Evolutionary conservation across 2,113 vertebrate species (phyloP).

Genomic region (Abramis brama): DNA sequence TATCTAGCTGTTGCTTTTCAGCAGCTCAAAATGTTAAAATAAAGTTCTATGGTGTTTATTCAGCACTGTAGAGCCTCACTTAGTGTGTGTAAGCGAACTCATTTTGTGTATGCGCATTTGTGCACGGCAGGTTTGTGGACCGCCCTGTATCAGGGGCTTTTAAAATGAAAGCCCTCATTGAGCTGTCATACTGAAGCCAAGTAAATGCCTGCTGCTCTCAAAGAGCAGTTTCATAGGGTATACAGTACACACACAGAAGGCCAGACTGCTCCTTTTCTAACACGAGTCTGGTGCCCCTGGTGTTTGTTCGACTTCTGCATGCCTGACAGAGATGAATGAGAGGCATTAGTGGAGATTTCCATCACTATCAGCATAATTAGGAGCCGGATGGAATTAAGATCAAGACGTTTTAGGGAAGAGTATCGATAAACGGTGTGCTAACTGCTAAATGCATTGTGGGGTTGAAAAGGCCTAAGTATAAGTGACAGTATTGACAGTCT

Average conservation of each 20-base stretch:
- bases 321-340: conserved; percentile 32
- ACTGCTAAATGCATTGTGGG: background rate
- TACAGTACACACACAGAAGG: conserved; percentile 10
- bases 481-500: conserved; percentile 41
- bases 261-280: conserved; percentile 26
- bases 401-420: background rate
- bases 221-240: conserved; percentile 35
- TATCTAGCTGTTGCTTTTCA: background rate
- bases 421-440: background rate
- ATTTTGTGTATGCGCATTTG: conserved; percentile 18
- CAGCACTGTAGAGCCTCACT: background rate
- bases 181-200: conserved; percentile 39
- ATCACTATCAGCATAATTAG: conserved; percentile 32
- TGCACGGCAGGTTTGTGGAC: conserved; percentile 11
- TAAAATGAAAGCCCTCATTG: conserved; percentile 57
- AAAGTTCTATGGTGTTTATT: background rate
- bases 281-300: conserved; percentile 13
- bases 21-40: background rate
- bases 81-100: background rate
- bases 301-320: conserved; percentile 12
- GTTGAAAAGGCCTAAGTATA: background rate
- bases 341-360: conserved; percentile 14
- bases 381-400: conserved; percentile 28
- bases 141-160: conserved; percentile 33
- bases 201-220: conserved; percentile 34